Evolutionary conservation across 1,140 invertebrate genomes (phyloP).

Genomic region (Drosophila lini): DNA sequence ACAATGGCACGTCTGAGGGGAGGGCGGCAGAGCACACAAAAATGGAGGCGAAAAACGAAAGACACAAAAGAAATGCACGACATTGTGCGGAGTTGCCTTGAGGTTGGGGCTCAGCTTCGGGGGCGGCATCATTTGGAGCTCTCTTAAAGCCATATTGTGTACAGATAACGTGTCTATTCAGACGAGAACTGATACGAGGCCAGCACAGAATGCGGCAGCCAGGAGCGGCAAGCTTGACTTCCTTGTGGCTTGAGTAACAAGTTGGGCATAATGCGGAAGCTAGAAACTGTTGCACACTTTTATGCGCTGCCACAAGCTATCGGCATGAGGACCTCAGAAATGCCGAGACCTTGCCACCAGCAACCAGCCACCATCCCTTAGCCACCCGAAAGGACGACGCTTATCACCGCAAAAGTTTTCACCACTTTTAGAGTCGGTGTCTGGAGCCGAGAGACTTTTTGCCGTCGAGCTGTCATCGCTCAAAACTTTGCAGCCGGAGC

Average conservation of each 20-base stretch:
- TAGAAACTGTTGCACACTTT: conserved; percentile 70
- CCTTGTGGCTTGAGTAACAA: conserved; percentile 60
- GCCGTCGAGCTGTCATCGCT: conserved; percentile 64
- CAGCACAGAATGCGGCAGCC: conserved; percentile 52
- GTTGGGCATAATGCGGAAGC: conserved; percentile 67
- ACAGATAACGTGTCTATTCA: conserved; percentile 81
- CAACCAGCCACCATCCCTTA: neutral
- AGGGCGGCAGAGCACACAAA: conserved; percentile 13
- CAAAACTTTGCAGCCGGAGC: conserved; percentile 53
- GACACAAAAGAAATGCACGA: conserved; percentile 64
- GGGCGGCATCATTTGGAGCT: conserved; percentile 55
- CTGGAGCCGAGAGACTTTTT: conserved; percentile 43
- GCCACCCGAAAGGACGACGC: conserved; percentile 49
- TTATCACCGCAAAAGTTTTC: conserved; percentile 79
- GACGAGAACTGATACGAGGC: conserved; percentile 74
- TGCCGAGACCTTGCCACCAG: conserved; percentile 2
- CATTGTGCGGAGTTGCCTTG: conserved; percentile 33
- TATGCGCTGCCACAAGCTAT: conserved; percentile 51
- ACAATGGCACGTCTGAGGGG: conserved; percentile 56
- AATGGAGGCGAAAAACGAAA: conserved; percentile 11
- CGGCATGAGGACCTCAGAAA: conserved; percentile 11
- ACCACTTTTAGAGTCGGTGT: conserved; percentile 63
- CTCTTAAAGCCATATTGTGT: conserved; percentile 77
- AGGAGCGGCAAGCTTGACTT: conserved; percentile 46
- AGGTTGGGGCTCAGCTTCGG: conserved; percentile 12